Conservation (phyloP, 2,888 invertebrate genomes). For the Dicycla oo region DNA sequence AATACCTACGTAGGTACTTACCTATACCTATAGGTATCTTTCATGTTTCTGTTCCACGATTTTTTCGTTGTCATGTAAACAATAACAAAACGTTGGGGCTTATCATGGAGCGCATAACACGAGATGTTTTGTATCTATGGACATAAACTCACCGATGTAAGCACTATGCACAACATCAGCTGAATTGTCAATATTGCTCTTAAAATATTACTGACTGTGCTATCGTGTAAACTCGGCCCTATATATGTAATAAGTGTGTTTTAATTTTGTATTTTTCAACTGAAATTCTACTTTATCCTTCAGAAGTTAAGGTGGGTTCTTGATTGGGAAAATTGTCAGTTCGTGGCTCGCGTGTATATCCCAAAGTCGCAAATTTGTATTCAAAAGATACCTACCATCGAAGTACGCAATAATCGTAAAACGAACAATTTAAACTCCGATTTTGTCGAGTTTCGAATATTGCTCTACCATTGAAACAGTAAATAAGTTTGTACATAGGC, state of each 20-base stretch:
- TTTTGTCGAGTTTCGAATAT: conserved; percentile 83
- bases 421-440: conserved; percentile 85
- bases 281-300: conserved; percentile 39
- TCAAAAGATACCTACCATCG: conserved; percentile 85
- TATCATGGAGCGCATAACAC: conserved; percentile 59
- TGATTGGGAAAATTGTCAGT: conserved; percentile 30
- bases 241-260: conserved; percentile 69
- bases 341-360: conserved; percentile 78
- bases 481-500: conserved; percentile 67
- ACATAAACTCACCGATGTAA: conserved; percentile 67
- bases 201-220: conserved; percentile 77
- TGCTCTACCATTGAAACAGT: conserved; percentile 72
- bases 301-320: conserved; percentile 57
- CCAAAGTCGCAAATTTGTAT: conserved; percentile 83
- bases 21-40: neutral
- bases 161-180: conserved; percentile 68
- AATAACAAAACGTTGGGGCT: conserved; percentile 55
- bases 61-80: conserved; percentile 52
- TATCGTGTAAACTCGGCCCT: conserved; percentile 76
- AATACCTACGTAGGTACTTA: neutral
- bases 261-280: conserved; percentile 28
- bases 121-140: conserved; percentile 64
- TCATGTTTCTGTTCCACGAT: conserved; percentile 18
- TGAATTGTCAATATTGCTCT: conserved; percentile 74
- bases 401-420: conserved; percentile 87